These are phyloP conservation scores for Bombus huntii DNA, from an alignment of 1,140 invertebrate species.

Conservation along the genomic window DNA sequence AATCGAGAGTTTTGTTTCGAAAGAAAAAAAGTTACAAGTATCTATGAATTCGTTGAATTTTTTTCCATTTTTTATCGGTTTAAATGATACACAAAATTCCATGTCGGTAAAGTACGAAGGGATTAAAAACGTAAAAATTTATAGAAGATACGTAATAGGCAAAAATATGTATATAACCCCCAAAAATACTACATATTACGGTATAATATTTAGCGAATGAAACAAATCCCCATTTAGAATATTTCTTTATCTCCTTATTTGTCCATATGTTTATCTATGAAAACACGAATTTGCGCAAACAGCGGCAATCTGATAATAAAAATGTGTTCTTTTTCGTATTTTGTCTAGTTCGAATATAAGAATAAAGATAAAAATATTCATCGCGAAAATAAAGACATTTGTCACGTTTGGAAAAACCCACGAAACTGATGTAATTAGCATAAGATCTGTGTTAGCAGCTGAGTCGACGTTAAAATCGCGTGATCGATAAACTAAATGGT, in stretches of 20 bases:
- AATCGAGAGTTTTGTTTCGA: background rate
- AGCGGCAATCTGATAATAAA: background rate
- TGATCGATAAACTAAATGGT: slow-evolving; percentile 1
- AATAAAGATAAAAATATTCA: too few species aligned
- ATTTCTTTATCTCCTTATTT: background rate
- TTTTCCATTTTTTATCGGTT: background rate
- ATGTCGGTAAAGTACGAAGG: background rate
- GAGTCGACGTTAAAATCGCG: background rate
- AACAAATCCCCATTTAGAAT: background rate
- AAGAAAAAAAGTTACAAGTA: background rate
- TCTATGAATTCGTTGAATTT: background rate
- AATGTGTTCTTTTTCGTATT: too few species aligned
- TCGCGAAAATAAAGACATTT: background rate
- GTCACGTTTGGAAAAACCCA: background rate
- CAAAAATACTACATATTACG: background rate
- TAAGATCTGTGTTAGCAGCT: background rate
- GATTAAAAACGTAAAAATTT: background rate
- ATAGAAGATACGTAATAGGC: background rate
- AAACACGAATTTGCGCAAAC: background rate
- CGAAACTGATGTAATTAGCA: background rate
- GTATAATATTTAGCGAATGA: background rate
- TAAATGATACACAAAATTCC: background rate
- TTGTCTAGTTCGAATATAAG: too few species aligned
- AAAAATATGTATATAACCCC: too few species aligned
- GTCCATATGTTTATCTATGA: background rate